Evolutionary conservation across 2,888 invertebrate species (phyloP).

Genomic region (Noctua pronuba): DNA sequence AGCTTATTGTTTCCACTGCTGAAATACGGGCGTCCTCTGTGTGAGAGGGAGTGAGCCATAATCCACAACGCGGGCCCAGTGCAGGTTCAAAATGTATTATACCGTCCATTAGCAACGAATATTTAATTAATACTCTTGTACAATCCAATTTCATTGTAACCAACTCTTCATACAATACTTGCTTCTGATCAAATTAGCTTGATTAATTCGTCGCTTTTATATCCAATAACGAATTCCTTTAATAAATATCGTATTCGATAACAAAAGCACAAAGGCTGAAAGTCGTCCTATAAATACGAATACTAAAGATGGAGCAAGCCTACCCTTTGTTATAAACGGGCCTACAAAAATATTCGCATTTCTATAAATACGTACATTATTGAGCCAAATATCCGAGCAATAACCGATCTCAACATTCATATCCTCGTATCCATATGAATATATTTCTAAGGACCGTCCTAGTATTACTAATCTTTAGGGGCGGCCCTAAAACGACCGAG

Average conservation of each 20-base stretch:
- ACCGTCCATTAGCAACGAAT: not conserved
- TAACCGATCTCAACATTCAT: constrained; percentile 77
- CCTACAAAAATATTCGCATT: constrained; percentile 64
- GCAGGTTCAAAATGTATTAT: not conserved
- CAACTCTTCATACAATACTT: constrained; percentile 38
- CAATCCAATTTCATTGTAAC: constrained; percentile 17
- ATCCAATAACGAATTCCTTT: constrained; percentile 30
- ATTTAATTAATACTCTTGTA: constrained; percentile 28
- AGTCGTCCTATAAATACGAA: constrained; percentile 44
- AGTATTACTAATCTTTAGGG: constrained; percentile 80
- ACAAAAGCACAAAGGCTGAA: constrained; percentile 45
- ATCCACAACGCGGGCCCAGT: not conserved
- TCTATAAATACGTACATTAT: constrained; percentile 67
- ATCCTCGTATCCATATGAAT: constrained; percentile 76
- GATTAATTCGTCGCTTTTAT: constrained; percentile 46
- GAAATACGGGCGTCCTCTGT: not conserved
- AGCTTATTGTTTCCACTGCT: not conserved
- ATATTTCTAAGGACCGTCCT: constrained; percentile 77
- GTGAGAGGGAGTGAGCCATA: not conserved
- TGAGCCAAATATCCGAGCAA: constrained; percentile 72
- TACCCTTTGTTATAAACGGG: constrained; percentile 59
- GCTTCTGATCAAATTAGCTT: constrained; percentile 39
- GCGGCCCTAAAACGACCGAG: constrained; percentile 77
- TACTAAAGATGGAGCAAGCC: constrained; percentile 15
- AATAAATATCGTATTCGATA: constrained; percentile 30